Base-by-base conservation (phyloP, 2,888 invertebrate species). In the Tryphoninae sp. region DNA sequence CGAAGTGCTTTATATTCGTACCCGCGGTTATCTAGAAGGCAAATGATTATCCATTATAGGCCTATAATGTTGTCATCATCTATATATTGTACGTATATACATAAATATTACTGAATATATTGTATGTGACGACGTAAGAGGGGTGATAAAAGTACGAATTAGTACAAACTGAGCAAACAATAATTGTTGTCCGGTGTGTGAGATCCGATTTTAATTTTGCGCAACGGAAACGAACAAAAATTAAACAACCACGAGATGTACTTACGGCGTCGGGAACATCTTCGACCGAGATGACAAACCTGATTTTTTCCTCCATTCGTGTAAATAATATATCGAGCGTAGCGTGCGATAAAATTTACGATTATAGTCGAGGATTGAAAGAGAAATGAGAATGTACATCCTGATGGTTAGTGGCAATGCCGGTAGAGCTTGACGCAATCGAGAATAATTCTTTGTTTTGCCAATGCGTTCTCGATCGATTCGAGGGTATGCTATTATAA, bases 121-220 rank as follows among this genome's bases (percentile, higher is more conserved):
- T 55, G 55, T 51, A 64, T 42, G 49, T 51, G 51, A 51, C 16
- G 59, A 23, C 9, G 75, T 49, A 49, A 49, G 59, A 45, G 11
- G 51, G 62, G 75, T 67, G 80, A 59, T 67, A 51, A 78, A 33
- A 80, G 84, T 83, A 83, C 84, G 81, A 83, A 74, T 84, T 83
- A 85, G 86, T 86, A 85, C 84, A 85, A 86, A 86, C 61, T 77
- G 78, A 81, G 62, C 53, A 82, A 84, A 82, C 76, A 85, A 86
- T 80, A 84, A 83, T 79, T 72, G 67, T 78, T 72, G 79, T 82
- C 73, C 51, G 72, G 40, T 69, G 64, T 78, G 74, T 80, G 78
- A 55, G 9, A 67, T n/a, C 3, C 42, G 9, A 76, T 4, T 59
- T 7, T 3, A 13, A 11, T 45, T 23, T 45, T 23, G 16, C 58